Evolutionary conservation across 2,113 vertebrate species (phyloP).

Genomic region (Coptodon rendalli): DNA sequence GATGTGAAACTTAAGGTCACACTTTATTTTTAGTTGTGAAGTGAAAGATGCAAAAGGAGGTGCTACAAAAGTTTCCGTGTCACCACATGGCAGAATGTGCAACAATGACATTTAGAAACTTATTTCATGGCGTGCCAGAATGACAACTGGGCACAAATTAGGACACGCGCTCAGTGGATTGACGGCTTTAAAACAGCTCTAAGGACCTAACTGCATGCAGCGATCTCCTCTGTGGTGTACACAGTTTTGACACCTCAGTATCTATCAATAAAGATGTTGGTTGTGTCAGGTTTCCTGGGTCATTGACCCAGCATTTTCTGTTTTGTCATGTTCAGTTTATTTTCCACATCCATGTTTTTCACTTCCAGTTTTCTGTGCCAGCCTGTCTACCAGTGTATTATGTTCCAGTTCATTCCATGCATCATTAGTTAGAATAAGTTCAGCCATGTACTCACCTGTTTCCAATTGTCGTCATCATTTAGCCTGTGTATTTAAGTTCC

Average conservation of each 20-base stretch:
- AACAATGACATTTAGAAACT: neutral
- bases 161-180: neutral
- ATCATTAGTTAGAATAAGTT: neutral
- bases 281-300: neutral
- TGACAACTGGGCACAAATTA: neutral
- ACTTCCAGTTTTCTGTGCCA: neutral
- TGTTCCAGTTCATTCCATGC: neutral
- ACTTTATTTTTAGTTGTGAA: neutral
- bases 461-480: neutral
- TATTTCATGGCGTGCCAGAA: neutral
- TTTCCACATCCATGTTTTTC: too few relatives aligned
- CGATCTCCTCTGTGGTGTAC: neutral
- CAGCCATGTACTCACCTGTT: neutral
- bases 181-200: neutral
- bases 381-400: neutral
- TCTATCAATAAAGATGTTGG: neutral
- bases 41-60: neutral
- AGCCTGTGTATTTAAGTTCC: neutral
- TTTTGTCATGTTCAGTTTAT: neutral
- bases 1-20: neutral
- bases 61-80: neutral
- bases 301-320: neutral
- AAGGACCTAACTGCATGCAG: neutral
- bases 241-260: neutral
- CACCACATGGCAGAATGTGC: neutral